phyloP scores from a whole-genome alignment of 1,140 invertebrate genomes.

The Listronotus oregonensis region DNA sequence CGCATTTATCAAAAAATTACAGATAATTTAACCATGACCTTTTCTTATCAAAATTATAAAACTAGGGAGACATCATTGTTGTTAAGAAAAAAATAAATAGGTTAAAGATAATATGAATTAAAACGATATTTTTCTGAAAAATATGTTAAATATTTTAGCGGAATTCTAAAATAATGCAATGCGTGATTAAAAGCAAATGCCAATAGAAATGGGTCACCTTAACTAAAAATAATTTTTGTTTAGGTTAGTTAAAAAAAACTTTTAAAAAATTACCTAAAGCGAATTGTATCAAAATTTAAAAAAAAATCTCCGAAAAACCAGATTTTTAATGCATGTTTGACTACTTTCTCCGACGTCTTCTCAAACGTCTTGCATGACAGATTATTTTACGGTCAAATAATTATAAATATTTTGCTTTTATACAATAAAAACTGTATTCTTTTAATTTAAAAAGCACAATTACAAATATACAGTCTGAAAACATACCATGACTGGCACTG shows the following conservation, averaged over 20 bases:
- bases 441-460: neutral
- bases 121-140: too few relatives aligned
- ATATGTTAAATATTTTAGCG: too few relatives aligned
- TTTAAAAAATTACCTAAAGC: neutral
- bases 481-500: neutral
- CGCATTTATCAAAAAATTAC: too few relatives aligned
- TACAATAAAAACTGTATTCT: neutral
- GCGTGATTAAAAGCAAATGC: neutral
- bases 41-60: too few relatives aligned
- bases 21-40: too few relatives aligned
- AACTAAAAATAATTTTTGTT: slow-evolving; percentile 5
- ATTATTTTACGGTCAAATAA: slow-evolving; percentile 1
- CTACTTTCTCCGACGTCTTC: slow-evolving; percentile 16
- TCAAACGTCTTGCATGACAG: slow-evolving; percentile 9
- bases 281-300: neutral
- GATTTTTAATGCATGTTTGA: neutral
- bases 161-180: too few relatives aligned
- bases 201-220: slow-evolving; percentile 1
- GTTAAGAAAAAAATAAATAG: too few relatives aligned
- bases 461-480: neutral
- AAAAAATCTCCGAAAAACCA: slow-evolving; percentile 9
- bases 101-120: too few relatives aligned
- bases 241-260: slow-evolving; percentile 1
- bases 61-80: too few relatives aligned
- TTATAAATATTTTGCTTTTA: slow-evolving; percentile 1